phyloP scores from a whole-genome alignment of 2,797 vertebrate genomes.

The Ataeniobius toweri region DNA sequence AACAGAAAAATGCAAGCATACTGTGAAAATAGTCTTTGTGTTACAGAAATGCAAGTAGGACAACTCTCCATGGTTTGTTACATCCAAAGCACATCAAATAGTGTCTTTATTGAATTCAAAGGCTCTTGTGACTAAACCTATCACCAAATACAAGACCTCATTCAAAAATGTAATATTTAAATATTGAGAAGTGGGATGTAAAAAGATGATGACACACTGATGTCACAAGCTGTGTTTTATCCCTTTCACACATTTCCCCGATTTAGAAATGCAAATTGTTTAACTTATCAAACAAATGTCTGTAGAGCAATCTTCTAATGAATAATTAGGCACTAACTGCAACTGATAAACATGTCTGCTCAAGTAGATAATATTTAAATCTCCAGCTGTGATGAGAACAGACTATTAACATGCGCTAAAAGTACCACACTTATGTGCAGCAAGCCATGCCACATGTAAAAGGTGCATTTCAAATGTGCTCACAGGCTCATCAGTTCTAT shows the following conservation, averaged over 20 bases:
- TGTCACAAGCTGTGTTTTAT: conserved; percentile 27
- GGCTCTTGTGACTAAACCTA: conserved; percentile 21
- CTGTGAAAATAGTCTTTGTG: conserved; percentile 15
- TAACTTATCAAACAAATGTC: conserved; percentile 18
- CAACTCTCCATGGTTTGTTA: conserved; percentile 24
- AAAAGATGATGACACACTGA: conserved; percentile 29
- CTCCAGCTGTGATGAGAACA: conserved; percentile 22
- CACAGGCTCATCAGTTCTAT: conserved; percentile 31
- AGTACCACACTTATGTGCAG: conserved; percentile 25
- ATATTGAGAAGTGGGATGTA: conserved; percentile 13
- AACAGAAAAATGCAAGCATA: neutral
- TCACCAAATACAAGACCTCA: conserved; percentile 28
- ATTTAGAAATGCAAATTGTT: conserved; percentile 25
- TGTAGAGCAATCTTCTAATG: conserved; percentile 17
- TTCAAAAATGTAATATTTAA: conserved; percentile 38
- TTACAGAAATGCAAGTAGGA: conserved; percentile 7
- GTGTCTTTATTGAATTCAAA: conserved; percentile 33
- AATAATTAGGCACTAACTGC: conserved; percentile 33
- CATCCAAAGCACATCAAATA: conserved; percentile 21
- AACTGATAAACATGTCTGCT: conserved; percentile 46
- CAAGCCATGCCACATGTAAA: conserved; percentile 45
- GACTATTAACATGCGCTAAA: neutral
- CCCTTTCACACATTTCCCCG: neutral
- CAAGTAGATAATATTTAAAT: conserved; percentile 36
- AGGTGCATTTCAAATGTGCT: conserved; percentile 31